Evolutionary conservation across 1,140 invertebrate species (phyloP), one percentile per base, ranked within the genome.

Genomic region (Monochamus saltuarius): DNA sequence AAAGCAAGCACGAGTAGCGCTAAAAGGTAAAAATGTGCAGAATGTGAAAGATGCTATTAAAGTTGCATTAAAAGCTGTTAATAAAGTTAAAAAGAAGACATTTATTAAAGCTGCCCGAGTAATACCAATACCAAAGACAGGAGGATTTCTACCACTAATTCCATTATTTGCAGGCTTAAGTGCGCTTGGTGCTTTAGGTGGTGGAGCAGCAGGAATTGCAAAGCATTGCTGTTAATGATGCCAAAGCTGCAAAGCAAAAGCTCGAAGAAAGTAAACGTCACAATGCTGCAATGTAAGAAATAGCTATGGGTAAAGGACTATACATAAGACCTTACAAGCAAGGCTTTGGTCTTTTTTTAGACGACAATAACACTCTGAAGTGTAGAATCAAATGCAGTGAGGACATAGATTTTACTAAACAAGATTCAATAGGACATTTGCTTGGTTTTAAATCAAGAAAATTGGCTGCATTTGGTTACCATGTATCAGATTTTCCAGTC

Each of bases 191-290:
- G 36, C 37, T 17, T 34, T 55, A 55, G 52, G 11, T 43, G 52
- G 52, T 11, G 35, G 52, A 49, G 52, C 52, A n/a, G 52, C 52
- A 49, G 52, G 2, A 11, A 43, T 55, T 9, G 35, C 52, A 53
- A 42, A 42, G 16, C n/a, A n/a, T n/a, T n/a, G 40, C 40, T 13
- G 40, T 42, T 17, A 42, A 42, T 42, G n/a, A 13, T 13, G 40
- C 40, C n/a, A 42, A 42, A 42, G 40, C 2, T 13, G 40, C 40
- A 42, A 42, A 42, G 16, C n/a, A 42, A 13, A 13, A 42, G 16
- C 16, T 42, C n/a, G 16, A 42, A 17, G 40, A 42, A 42, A 17
- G 4, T 42, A 13, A 42, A 42, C 16, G 40, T 3, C 40, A 42
- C 7, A 42, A 42, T 42, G 7, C 7, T 13, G n/a, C 16, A 13